These are phyloP conservation scores for Ailuropoda melanoleuca DNA, from an alignment of 2,113 vertebrate genomes.

Conservation along the genomic window DNA sequence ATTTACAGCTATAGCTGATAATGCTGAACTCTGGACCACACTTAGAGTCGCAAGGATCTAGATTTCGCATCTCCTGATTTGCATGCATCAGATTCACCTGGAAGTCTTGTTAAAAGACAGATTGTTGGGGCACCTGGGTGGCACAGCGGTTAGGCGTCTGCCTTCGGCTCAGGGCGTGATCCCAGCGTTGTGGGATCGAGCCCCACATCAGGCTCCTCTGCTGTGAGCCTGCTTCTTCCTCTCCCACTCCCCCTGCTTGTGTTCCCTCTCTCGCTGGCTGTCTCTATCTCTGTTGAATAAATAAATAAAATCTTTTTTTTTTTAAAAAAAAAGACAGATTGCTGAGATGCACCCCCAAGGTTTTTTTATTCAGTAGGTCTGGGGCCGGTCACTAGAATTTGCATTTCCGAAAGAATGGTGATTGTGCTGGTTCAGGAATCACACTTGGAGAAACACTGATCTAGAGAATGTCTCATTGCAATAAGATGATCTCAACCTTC, in stretches of 20 bases:
- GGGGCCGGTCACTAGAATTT: neutral
- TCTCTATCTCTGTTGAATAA: too few relatives aligned
- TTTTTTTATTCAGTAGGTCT: neutral
- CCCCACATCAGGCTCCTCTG: too few relatives aligned
- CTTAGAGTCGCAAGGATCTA: neutral
- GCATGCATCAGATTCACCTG: neutral
- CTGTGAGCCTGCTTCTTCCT: too few relatives aligned
- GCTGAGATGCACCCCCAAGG: neutral
- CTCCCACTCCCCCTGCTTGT: too few relatives aligned
- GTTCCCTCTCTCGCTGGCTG: too few relatives aligned
- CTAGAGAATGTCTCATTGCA: neutral
- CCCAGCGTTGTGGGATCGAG: too few relatives aligned
- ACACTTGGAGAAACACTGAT: neutral
- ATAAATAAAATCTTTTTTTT: too few relatives aligned
- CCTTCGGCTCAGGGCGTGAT: too few relatives aligned
- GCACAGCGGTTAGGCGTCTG: too few relatives aligned
- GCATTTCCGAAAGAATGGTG: neutral
- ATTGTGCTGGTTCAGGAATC: neutral
- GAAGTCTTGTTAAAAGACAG: neutral
- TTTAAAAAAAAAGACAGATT: neutral
- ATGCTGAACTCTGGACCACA: neutral
- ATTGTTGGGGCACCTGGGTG: too few relatives aligned
- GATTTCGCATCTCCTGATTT: neutral
- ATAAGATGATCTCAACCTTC: neutral
- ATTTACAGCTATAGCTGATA: neutral